Conservation (phyloP, 2,888 invertebrate species). For the Eilema caniola region DNA sequence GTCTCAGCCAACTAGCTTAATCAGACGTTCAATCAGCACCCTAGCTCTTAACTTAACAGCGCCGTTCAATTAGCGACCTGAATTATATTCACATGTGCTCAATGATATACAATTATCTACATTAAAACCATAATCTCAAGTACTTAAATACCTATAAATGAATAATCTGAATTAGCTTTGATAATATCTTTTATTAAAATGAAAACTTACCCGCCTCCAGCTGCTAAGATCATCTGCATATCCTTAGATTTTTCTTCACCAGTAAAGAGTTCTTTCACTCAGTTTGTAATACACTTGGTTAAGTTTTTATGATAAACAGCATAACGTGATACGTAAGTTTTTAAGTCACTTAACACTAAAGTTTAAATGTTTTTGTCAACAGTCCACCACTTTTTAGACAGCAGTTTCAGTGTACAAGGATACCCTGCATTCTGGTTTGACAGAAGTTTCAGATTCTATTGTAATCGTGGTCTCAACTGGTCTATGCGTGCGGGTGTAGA, state of each 20-base stretch:
- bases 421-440: not conserved
- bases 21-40: too few relatives aligned
- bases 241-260: conserved; percentile 50
- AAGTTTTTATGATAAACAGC: not conserved
- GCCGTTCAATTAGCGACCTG: too few relatives aligned
- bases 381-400: not conserved
- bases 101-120: too few relatives aligned
- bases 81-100: too few relatives aligned
- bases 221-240: conserved; percentile 87
- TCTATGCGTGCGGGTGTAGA: conserved; percentile 2
- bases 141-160: not conserved
- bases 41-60: too few relatives aligned
- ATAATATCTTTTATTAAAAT: not conserved
- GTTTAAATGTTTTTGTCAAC: not conserved
- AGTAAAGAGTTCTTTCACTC: conserved; percentile 40
- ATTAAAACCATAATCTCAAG: not conserved
- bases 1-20: too few relatives aligned
- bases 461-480: not conserved
- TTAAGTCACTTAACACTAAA: not conserved
- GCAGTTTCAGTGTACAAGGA: not conserved
- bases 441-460: not conserved
- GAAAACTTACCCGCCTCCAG: conserved; percentile 76
- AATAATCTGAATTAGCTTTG: not conserved
- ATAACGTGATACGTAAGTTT: not conserved
- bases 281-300: conserved; percentile 13